Base-by-base conservation (phyloP, 2,113 vertebrate genomes). In the Hypomesus transpacificus region DNA sequence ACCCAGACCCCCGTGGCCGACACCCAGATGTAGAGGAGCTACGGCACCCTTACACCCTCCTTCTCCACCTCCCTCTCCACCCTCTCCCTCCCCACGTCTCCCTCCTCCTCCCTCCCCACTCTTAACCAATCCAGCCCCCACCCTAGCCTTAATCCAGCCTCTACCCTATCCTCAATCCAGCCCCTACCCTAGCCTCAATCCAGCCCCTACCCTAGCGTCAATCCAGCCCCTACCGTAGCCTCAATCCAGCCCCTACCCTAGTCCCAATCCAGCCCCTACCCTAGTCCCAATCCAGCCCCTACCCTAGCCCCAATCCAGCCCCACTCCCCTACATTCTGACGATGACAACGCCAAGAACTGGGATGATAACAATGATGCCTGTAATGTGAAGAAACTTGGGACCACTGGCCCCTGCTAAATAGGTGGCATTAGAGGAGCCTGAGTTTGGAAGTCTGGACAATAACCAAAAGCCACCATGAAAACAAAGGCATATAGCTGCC, bases 1-100 rank as follows among this genome's bases (percentile, higher is more conserved):
- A 71, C 75, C 56, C 85, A 89, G 87, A 91, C 81, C 34, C 82
- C 87, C 34, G 90, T 94, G 28, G 94, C 94, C 0, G 95, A 98
- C 87, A 96, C 93, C 0, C 90, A 95, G 83, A 90, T 98, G 94
- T 97, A 86, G 89, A 84, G 59, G 7, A 62, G 11, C 20, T 59
- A 11, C 39, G 14, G 24, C 53, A n/a, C 31, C 31, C 18, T 17
- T n/a, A n/a, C 26, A 4, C 4, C 56, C 18, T 39, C 21, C 20
- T 20, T 3, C 3, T 57, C 53, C 53, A 17, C 53, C 53, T n/a
- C 53, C 16, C 14, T 18, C 17, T 56, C 53, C n/a, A 4, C 17
- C n/a, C 16, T 3, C 39, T 46, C 39, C 39, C 39, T 46, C 8
- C 39, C 39, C 39, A 46, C 9, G 39, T 46, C 39, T 46, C 39